These are phyloP conservation scores for Cherax destructor DNA, from an alignment of 1,140 invertebrate genomes.

Conservation along the genomic window DNA sequence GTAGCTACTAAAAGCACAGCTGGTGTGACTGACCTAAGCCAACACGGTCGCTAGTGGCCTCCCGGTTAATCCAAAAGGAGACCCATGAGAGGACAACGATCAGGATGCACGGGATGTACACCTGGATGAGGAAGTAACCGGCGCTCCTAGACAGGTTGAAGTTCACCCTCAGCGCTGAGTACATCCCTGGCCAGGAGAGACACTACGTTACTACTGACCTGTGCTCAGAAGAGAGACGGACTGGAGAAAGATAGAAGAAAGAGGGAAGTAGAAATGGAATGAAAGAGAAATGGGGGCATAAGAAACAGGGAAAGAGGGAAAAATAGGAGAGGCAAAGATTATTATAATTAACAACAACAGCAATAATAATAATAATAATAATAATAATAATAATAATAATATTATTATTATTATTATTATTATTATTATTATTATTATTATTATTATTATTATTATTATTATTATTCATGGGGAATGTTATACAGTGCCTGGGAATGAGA, in stretches of 20 bases:
- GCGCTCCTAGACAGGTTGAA: constrained; percentile 93
- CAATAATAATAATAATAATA: too few relatives aligned
- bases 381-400: too few relatives aligned
- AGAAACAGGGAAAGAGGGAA: not conserved
- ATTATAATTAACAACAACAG: too few relatives aligned
- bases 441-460: too few relatives aligned
- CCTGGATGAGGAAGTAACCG: constrained; percentile 93
- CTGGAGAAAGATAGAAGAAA: not conserved
- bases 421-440: too few relatives aligned
- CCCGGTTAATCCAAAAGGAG: constrained; percentile 96
- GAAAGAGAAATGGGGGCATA: not conserved
- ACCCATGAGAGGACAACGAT: constrained; percentile 97
- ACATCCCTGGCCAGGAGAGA: constrained; percentile 75
- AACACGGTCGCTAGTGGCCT: constrained; percentile 92
- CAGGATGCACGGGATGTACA: constrained; percentile 93
- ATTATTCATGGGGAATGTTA: too few relatives aligned
- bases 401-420: too few relatives aligned
- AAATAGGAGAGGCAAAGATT: not conserved
- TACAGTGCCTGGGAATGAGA: too few relatives aligned
- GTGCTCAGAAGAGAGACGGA: not conserved
- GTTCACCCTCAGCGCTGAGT: constrained; percentile 87
- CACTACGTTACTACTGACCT: too few relatives aligned
- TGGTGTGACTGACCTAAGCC: constrained; percentile 81
- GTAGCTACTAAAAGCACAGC: not conserved
- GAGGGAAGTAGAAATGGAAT: not conserved